Conservation (phyloP, 2,888 invertebrate species). For the Noctua comes region DNA sequence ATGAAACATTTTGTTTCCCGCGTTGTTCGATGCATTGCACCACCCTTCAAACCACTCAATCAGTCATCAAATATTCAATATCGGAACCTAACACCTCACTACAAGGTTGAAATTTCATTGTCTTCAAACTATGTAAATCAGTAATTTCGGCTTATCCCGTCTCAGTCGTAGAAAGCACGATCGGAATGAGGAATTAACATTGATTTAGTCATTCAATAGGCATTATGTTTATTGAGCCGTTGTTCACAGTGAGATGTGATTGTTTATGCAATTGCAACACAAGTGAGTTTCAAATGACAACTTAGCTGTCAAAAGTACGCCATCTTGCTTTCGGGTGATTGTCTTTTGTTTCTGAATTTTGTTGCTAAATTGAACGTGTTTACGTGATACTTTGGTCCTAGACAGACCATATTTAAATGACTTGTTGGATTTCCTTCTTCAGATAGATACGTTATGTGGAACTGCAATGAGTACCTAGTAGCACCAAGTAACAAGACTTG, state of each 20-base stretch:
- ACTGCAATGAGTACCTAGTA: background rate
- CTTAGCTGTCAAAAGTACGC: slow-evolving; percentile 28
- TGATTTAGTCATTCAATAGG: slow-evolving; percentile 74
- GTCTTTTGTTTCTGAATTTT: background rate
- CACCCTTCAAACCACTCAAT: slow-evolving; percentile 33
- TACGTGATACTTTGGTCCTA: background rate
- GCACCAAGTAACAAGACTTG: background rate
- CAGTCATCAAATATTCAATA: slow-evolving; percentile 46
- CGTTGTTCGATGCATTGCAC: slow-evolving; percentile 26
- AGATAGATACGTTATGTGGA: background rate
- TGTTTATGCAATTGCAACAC: slow-evolving; percentile 50
- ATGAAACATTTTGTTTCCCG: background rate
- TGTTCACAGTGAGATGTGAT: slow-evolving; percentile 63
- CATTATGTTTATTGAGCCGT: slow-evolving; percentile 76
- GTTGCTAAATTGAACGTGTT: background rate
- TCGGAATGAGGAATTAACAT: slow-evolving; percentile 70
- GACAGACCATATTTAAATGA: background rate
- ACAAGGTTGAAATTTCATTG: slow-evolving; percentile 70
- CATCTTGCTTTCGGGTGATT: slow-evolving; percentile 29
- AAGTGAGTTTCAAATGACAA: slow-evolving; percentile 45
- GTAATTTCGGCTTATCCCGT: slow-evolving; percentile 77
- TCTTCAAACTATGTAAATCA: slow-evolving; percentile 72
- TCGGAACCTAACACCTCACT: slow-evolving; percentile 46
- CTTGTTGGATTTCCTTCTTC: background rate
- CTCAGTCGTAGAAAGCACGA: slow-evolving; percentile 77